Evolutionary conservation across 2,888 invertebrate genomes (phyloP).

Genomic region (Agriotes lineatus): DNA sequence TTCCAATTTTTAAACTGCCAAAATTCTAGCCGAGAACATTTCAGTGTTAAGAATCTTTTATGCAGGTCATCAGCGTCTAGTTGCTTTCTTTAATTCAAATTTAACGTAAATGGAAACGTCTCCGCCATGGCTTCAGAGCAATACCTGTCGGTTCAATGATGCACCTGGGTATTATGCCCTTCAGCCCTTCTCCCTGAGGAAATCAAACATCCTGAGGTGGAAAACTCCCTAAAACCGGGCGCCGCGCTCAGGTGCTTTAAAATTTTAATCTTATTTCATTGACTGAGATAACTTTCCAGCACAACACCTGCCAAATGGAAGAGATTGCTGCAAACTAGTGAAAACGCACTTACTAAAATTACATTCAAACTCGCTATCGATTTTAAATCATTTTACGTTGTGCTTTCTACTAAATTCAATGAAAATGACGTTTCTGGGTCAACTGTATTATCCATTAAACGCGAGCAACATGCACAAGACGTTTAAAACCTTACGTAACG

Average conservation of each 20-base stretch:
- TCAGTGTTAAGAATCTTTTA: no score
- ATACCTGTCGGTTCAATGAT: conserved; percentile 35
- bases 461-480: conserved; percentile 28
- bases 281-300: background rate
- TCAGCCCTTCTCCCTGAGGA: conserved; percentile 36
- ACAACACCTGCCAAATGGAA: background rate
- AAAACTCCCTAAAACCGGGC: conserved; percentile 34
- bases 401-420: conserved; percentile 19
- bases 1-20: no score
- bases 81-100: conserved; percentile 5
- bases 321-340: conserved; percentile 3
- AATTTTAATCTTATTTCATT: conserved; percentile 32
- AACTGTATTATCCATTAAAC: conserved; percentile 29
- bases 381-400: conserved; percentile 19
- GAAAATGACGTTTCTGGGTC: conserved; percentile 28
- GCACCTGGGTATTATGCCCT: conserved; percentile 37
- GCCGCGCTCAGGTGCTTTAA: conserved; percentile 37
- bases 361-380: conserved; percentile 9
- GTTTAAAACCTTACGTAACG: conserved; percentile 7
- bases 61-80: no score
- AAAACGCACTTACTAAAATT: conserved; percentile 12
- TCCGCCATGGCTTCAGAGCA: conserved; percentile 9
- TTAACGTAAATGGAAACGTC: conserved; percentile 1
- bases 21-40: no score
- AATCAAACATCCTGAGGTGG: conserved; percentile 40